These are phyloP conservation scores for Struthidea cinerea DNA, from an alignment of 2,113 vertebrate species.

Conservation along the genomic window DNA sequence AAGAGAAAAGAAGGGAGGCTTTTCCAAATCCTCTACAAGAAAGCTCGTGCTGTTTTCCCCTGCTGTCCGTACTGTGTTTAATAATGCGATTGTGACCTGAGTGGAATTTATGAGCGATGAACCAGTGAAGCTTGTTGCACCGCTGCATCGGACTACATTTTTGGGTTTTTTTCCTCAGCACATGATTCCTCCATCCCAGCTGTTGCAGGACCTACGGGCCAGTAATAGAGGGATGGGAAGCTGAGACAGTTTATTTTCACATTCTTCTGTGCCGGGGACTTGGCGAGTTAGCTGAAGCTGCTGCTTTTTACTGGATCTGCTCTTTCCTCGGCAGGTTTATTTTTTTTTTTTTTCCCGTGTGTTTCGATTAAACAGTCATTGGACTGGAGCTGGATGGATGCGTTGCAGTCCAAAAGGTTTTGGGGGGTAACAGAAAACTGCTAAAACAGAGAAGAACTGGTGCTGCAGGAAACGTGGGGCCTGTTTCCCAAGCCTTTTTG, in stretches of 20 bases:
- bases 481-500: slow-evolving; percentile 25
- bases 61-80: neutral
- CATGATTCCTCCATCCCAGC: neutral
- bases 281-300: slow-evolving; percentile 1
- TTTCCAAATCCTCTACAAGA: neutral
- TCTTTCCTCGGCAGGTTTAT: neutral
- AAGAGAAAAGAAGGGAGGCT: neutral
- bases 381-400: slow-evolving; percentile 34
- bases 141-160: neutral
- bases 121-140: slow-evolving; percentile 7
- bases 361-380: neutral
- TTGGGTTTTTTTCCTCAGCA: neutral
- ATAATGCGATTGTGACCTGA: slow-evolving; percentile 39
- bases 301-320: slow-evolving; percentile 18
- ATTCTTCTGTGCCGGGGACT: neutral
- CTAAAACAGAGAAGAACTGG: slow-evolving; percentile 36
- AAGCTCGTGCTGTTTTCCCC: neutral
- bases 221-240: slow-evolving; percentile 20
- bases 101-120: slow-evolving; percentile 9
- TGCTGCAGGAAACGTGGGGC: slow-evolving; percentile 32
- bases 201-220: slow-evolving; percentile 13
- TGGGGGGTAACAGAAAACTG: neutral
- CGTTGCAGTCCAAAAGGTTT: neutral
- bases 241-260: slow-evolving; percentile 18
- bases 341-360: slow-evolving; percentile 7